Evolutionary conservation across 2,888 invertebrate genomes (phyloP), one percentile per base, ranked within the genome.

Genomic region (Drosophila neutralis): DNA sequence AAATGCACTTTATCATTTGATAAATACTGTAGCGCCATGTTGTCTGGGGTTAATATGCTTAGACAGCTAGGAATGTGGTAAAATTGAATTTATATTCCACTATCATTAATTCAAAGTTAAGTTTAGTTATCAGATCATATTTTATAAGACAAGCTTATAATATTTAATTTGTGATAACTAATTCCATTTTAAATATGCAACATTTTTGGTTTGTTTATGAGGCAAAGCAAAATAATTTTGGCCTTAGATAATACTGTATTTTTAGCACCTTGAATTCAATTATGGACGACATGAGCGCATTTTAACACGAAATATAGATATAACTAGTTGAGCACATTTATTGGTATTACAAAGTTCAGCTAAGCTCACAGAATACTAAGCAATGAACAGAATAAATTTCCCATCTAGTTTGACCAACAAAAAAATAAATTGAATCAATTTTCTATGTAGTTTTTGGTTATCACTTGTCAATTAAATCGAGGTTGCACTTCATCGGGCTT

Each of bases 251-350:
- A 36, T 13, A 51, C 1, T 48, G 13, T 58, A 49, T 65, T 62
- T 63, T 53, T 63, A 70, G 18, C 21, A 58, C 73, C 73, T 76
- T 78, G 67, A 64, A 48, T 58, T 51, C 67, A 67, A 69, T 75
- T 69, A 69, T 69, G 51, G 56, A 67, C 29, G 57, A 64, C 24
- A 31, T 40, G 29, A 36, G 66, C 61, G 48, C 38, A 49, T 38
- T 51, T 53, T 29, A 42, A 62, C 24, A 27, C n/a, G n/a, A 11
- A 45, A 11, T 10, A 40, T 2, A 21, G 10, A 21, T 42, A 42
- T 1, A 42, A 2, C 40, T 42, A 1, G 4, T 45, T 21, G 45
- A 21, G 21, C 45, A 13, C 0, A 15, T 27, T 13, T n/a, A 11
- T 10, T 53, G 5, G 0, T 8, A 40, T 35, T 29, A 13, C 33